Evolutionary conservation across 2,797 vertebrate genomes (phyloP), one percentile per base, ranked within the genome.

Genomic region (Mormyrus hasselquistii): DNA sequence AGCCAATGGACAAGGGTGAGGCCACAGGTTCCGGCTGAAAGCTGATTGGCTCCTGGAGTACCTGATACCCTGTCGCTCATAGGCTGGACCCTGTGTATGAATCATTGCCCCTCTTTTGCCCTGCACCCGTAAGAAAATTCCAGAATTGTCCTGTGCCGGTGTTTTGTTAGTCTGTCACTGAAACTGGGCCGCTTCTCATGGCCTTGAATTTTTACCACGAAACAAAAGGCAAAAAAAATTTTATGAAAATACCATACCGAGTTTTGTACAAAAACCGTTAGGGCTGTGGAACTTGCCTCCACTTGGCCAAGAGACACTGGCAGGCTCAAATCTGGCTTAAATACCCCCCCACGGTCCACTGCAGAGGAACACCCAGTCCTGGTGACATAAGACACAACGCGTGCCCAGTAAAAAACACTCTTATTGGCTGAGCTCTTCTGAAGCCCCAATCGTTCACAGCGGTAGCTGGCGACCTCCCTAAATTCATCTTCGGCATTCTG

Each of bases 401-500:
- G n/a, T 83, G 38, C 79, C 47, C 41, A 83, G 44, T n/a, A 50
- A 83, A 47, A 82, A 83, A 3, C 16, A 47, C 47, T 83, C 47
- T 50, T 10, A 83, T 50, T 83, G 79, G 79, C 79, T 7, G 7
- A 50, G 41, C 47, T 7, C 38, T 50, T 12, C 47, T 10, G 79
- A 50, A 8, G 41, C 19, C 41, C 44, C 44, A 83, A 22, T 41
- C 79, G 41, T 8, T 83, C 79, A 10, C 47, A 83, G 69, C 14
- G 16, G 47, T 83, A 22, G n/a, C n/a, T 47, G 79, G 47, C 41
- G 7, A 9, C 41, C 41, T 83, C 44, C 79, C 79, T 83, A 83
- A 50, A 50, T 83, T 50, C 16, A 83, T 83, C 79, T 83, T 83
- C n/a, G 1, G 79, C 47, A 83, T 83, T 83, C 79, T 83, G 79